Base-by-base conservation (phyloP, 2,797 vertebrate genomes). In the Mormyrus hasselquistii region DNA sequence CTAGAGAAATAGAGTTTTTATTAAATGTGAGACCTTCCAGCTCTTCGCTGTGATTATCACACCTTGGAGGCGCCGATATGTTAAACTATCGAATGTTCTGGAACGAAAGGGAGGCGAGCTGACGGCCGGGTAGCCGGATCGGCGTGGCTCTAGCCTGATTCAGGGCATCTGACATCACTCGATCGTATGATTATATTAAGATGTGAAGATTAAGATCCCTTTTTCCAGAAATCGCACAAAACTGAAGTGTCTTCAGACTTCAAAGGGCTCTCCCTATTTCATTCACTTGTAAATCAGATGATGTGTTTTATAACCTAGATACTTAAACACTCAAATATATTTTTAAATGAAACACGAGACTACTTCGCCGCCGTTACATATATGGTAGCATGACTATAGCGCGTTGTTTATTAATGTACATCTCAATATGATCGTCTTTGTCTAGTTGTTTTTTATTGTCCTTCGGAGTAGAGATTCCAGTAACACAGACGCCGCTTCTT, bases 51-150 rank as follows among this genome's bases (percentile, higher is more conserved):
- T 47, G 44, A 82, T 82, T 50, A 22, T 49, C 38, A 47, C 79
- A 44, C 44, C 16, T 50, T 52, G 14, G 22, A 19, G 12, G 44
- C 41, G 47, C 29, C 47, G 22, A 86, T 86, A 73, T 86, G n/a
- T 22, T 53, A 41, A 52, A 69, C 55, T 87, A 91, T 91, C 83
- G 94, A 95, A 94, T 91, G 90, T 94, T 95, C 94, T 94, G 91
- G 94, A 93, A 94, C 91, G 91, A 90, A 89, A 4, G 84, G 87
- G 90, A 92, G 49, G 1, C 50, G 44, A 34, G 90, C 89, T 2
- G 16, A 86, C 29, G 50, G 25, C 62, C 55, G 44, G 57, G 62
- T 4, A 29, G 25, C 10, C 25, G 52, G 16, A 57, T 52, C 53
- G 41, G 38, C 34, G 16, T 44, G 62, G 84, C 79, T 83, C 55